Evolutionary conservation across 2,888 invertebrate species (phyloP).

Genomic region (Xestoiulus laeticollis): DNA sequence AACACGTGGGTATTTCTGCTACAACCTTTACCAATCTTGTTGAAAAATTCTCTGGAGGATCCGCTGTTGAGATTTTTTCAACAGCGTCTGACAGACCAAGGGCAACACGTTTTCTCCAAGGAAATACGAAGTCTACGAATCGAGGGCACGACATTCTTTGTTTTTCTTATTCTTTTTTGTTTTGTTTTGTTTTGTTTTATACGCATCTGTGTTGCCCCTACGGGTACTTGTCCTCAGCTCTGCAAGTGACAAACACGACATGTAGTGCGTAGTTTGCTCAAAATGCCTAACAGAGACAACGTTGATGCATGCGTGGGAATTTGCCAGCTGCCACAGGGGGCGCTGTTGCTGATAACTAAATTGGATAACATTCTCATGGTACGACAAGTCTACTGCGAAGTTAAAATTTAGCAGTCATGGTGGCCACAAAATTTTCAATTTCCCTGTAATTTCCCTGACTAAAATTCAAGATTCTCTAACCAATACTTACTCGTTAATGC

Average conservation of each 20-base stretch:
- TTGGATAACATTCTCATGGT: too few relatives aligned
- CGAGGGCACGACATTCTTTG: neutral
- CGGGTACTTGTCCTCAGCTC: neutral
- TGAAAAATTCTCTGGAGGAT: neutral
- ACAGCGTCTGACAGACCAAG: neutral
- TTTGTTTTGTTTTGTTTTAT: neutral
- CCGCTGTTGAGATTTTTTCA: neutral
- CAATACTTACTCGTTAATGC: neutral
- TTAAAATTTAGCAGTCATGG: neutral
- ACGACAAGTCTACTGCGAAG: too few relatives aligned
- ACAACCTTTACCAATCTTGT: neutral
- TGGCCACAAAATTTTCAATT: neutral
- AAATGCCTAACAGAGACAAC: too few relatives aligned
- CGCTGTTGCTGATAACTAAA: too few relatives aligned
- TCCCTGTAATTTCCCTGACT: neutral
- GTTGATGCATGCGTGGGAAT: too few relatives aligned
- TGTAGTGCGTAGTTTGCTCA: too few relatives aligned
- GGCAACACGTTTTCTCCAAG: neutral
- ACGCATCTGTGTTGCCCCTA: neutral
- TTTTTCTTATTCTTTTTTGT: neutral
- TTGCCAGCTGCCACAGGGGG: too few relatives aligned
- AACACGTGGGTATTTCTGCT: neutral
- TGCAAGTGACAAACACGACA: neutral
- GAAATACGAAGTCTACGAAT: too few relatives aligned
- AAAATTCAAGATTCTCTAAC: neutral